Conservation (phyloP, 2,113 vertebrate genomes). For the Piaya cayana region DNA sequence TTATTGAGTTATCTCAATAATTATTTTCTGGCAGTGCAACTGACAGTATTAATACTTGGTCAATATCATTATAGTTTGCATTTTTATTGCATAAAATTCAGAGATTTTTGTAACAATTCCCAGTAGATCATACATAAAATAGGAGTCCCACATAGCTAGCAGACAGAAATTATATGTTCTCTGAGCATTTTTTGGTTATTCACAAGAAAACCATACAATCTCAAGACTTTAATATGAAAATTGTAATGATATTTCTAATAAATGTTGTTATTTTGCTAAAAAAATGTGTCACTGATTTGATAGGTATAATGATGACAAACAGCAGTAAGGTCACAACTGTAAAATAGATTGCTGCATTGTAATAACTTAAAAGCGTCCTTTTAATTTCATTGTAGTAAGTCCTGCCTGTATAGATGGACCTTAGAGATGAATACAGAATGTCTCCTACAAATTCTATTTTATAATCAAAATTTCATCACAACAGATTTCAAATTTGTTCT, state of each 20-base stretch:
- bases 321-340: background rate
- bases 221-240: background rate
- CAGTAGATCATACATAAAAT: background rate
- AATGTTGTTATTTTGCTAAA: background rate
- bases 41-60: background rate
- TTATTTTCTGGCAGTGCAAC: background rate
- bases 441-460: background rate
- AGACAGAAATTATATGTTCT: background rate
- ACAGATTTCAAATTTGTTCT: background rate
- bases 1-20: background rate
- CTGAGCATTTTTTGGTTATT: background rate
- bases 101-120: background rate
- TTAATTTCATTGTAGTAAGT: background rate
- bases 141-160: background rate
- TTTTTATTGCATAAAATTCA: background rate
- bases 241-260: no score
- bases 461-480: background rate
- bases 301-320: background rate
- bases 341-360: no score
- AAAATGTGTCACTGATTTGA: background rate
- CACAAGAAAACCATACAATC: background rate
- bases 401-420: background rate
- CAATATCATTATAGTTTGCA: background rate
- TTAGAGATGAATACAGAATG: background rate
- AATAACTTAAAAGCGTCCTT: background rate